Evolutionary conservation across 2,888 invertebrate species (phyloP), one percentile per base, ranked within the genome.

Genomic region (Hyppa rectilinea): DNA sequence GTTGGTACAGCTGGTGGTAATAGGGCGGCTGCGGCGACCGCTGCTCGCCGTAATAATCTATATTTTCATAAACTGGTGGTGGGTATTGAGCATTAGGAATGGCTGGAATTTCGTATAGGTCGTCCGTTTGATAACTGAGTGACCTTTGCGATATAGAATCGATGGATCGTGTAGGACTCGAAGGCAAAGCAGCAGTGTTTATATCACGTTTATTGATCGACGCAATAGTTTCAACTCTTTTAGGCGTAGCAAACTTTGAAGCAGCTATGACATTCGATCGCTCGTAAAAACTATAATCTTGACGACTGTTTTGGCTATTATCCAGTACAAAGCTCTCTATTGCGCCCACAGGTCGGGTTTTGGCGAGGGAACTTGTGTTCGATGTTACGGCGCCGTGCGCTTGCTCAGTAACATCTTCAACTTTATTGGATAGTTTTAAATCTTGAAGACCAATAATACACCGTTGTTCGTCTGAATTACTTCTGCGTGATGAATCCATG

Each of bases 161-260:
- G 66, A 96, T 92, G 71, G 97, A 97, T 82, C 96, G 96, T 50
- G 97, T 96, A 38, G 97, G 97, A 85, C 97, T 97, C n/a, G 92
- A 88, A 29, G 95, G 93, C 64, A 95, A 79, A 49, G 94, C 93
- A 70, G 92, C 84, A 62, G 92, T 92, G 85, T 93, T 94, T 86
- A 92, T 92, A 86, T 94, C 93, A 62, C 94, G 92, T 89, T 94
- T 94, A 87, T 91, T 93, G 83, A 91, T 90, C 83, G 96, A 93
- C 69, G 96, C 96, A 77, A 97, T 96, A 62, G 96, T 96, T 88
- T 97, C 97, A 12, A 97, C 97, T 80, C 97, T 96, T 89, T 97
- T 98, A 62, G 98, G 97, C 47, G 97, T 97, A 53, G 97, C 97
- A 89, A 97, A 98, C 90, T 98, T 97, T 14, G 97, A 97, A 60